Conservation (phyloP, 2,113 vertebrate species). For the Gavialis gangeticus region DNA sequence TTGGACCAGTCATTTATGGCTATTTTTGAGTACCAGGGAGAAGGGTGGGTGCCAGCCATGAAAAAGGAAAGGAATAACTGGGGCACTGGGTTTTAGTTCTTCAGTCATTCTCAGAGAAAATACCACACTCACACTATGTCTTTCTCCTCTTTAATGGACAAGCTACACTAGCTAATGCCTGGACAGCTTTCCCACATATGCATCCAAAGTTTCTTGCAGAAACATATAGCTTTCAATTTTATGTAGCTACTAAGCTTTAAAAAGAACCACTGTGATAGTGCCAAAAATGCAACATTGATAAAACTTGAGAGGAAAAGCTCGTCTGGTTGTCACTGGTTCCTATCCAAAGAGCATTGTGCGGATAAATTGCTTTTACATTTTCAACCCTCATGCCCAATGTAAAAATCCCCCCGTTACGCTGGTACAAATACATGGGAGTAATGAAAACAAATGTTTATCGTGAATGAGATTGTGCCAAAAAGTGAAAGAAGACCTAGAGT, state of each 20-base stretch:
- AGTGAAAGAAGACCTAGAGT: not conserved
- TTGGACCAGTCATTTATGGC: not conserved
- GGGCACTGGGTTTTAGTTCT: not conserved
- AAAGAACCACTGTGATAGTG: constrained; percentile 17
- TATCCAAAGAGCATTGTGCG: not conserved
- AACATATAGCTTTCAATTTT: constrained; percentile 2
- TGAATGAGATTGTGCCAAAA: not conserved
- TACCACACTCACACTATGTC: not conserved
- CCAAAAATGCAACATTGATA: constrained; percentile 56
- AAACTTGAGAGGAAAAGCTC: constrained; percentile 11
- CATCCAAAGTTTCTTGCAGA: constrained; percentile 12
- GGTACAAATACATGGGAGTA: not conserved
- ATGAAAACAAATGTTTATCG: not conserved
- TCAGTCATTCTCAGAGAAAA: not conserved
- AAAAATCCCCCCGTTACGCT: accelerated
- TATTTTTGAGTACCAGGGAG: not conserved
- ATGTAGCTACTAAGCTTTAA: constrained; percentile 40
- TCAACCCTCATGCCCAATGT: not conserved
- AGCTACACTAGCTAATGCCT: not conserved
- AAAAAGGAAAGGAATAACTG: not conserved
- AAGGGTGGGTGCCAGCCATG: not conserved
- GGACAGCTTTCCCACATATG: constrained; percentile 20
- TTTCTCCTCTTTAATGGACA: not conserved
- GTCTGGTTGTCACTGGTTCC: not conserved
- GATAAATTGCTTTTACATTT: not conserved